Conservation (phyloP, 2,797 vertebrate genomes). For the Pseudomugil gertrudae region DNA sequence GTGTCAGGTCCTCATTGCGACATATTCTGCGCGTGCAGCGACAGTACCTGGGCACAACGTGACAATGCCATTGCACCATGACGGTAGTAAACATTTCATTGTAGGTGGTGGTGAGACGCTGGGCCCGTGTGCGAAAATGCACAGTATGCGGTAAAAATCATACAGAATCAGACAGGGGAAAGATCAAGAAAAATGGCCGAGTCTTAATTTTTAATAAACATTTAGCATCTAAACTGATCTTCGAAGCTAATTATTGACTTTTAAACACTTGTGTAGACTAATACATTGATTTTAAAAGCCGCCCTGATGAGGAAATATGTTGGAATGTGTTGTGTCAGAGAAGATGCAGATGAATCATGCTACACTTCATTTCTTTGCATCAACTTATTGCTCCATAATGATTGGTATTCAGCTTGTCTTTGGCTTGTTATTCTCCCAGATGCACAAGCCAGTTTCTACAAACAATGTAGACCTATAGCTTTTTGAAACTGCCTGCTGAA, state of each 20-base stretch:
- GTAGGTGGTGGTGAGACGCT: conserved; percentile 46
- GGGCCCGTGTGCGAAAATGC: conserved; percentile 45
- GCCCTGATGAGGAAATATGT: conserved; percentile 44
- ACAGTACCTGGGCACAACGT: conserved; percentile 68
- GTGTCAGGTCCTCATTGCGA: conserved; percentile 60
- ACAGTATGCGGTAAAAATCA: conserved; percentile 70
- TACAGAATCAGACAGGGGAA: neutral
- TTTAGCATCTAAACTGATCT: neutral
- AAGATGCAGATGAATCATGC: conserved; percentile 27
- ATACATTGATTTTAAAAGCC: conserved; percentile 16
- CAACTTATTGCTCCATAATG: conserved; percentile 13
- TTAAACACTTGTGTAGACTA: conserved; percentile 6
- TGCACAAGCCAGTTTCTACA: neutral
- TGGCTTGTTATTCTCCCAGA: conserved; percentile 1
- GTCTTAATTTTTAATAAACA: conserved; percentile 33
- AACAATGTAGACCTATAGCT: neutral
- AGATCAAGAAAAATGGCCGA: conserved; percentile 20
- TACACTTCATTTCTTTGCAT: conserved; percentile 23
- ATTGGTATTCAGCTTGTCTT: neutral
- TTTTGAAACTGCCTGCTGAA: neutral
- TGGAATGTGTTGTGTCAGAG: conserved; percentile 52
- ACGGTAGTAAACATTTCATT: conserved; percentile 72
- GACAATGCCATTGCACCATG: conserved; percentile 72
- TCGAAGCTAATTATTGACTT: neutral
- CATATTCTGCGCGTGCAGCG: conserved; percentile 50